Base-by-base conservation (phyloP, 2,113 vertebrate species). In the Erinaceus europaeus region DNA sequence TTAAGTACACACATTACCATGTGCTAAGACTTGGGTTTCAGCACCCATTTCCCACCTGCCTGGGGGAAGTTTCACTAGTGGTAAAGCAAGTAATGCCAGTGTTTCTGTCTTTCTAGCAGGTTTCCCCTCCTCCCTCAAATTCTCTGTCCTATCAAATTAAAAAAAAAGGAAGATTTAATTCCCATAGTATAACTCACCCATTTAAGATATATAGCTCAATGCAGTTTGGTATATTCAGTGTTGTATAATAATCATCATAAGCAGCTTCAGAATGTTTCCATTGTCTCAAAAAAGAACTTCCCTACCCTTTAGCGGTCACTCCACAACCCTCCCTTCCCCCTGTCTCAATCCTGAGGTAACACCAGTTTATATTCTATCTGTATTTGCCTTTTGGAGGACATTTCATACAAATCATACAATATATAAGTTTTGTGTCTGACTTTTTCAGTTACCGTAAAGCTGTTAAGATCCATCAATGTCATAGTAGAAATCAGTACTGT, bases 341-440 rank as follows among this genome's bases (percentile, higher is more conserved):
- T 3, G 25, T 0, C 36, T 5, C 34, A 1, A 69, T 38, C 5
- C 15, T 8, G 55, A 88, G 85, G 18, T 46, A 64, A 29, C 42
- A 78, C 59, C 65, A 62, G 62, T 68, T 82, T 10, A 68, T 44
- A 50, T 88, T 78, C n/a, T 69, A 4, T 42, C 44, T 77, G 32
- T 52, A 53, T 4, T 46, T 6, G 77, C 62, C 74, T 69, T 44
- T 34, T 11, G n/a, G 17, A 20, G 52, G 13, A 52, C 7, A 65
- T 82, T 88, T 88, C 27, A 69, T 61, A 88, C 18, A 79, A 82
- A 71, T n/a, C n/a, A n/a, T n/a, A n/a, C n/a, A n/a, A n/a, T n/a
- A n/a, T 23, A 59, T n/a, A 46, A 42, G 14, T 1, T 76, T 57
- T 72, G 21, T 84, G 32, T 50, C 40, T 86, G 34, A 8, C 34